Evolutionary conservation across 2,888 invertebrate species (phyloP).

Genomic region (Pseudanteris insignis): DNA sequence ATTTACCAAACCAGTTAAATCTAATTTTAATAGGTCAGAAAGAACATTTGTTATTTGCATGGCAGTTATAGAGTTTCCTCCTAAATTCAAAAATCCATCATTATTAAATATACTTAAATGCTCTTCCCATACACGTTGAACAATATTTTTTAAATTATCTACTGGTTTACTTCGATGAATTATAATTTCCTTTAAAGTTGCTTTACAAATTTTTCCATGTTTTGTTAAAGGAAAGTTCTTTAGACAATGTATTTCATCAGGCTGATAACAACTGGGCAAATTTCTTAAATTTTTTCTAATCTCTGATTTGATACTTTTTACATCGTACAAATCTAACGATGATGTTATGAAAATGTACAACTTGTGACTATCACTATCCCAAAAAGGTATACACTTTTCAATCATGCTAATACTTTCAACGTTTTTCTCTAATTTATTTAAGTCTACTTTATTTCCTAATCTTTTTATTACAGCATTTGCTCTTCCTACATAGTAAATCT

Average conservation of each 20-base stretch:
- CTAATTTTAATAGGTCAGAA: slow-evolving; percentile 64
- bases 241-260: slow-evolving; percentile 74
- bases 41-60: slow-evolving; percentile 73
- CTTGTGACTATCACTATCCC: slow-evolving; percentile 62
- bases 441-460: slow-evolving; percentile 77
- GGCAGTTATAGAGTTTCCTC: slow-evolving; percentile 78
- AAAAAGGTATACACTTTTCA: slow-evolving; percentile 69
- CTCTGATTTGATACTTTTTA: slow-evolving; percentile 53
- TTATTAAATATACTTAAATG: slow-evolving; percentile 51
- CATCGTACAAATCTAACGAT: slow-evolving; percentile 53
- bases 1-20: slow-evolving; percentile 69
- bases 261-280: slow-evolving; percentile 70
- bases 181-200: slow-evolving; percentile 66
- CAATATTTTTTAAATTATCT: slow-evolving; percentile 30
- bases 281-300: slow-evolving; percentile 63
- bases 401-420: slow-evolving; percentile 68
- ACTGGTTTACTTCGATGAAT: slow-evolving; percentile 57
- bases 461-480: slow-evolving; percentile 79
- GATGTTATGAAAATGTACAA: slow-evolving; percentile 67
- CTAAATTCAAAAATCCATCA: slow-evolving; percentile 71
- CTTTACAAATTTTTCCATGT: slow-evolving; percentile 77
- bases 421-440: slow-evolving; percentile 70
- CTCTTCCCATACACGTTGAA: slow-evolving; percentile 50
- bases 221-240: slow-evolving; percentile 71
- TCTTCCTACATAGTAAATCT: slow-evolving; percentile 74